Conservation (phyloP, 2,888 invertebrate species). For the Physocephala rufipes region DNA sequence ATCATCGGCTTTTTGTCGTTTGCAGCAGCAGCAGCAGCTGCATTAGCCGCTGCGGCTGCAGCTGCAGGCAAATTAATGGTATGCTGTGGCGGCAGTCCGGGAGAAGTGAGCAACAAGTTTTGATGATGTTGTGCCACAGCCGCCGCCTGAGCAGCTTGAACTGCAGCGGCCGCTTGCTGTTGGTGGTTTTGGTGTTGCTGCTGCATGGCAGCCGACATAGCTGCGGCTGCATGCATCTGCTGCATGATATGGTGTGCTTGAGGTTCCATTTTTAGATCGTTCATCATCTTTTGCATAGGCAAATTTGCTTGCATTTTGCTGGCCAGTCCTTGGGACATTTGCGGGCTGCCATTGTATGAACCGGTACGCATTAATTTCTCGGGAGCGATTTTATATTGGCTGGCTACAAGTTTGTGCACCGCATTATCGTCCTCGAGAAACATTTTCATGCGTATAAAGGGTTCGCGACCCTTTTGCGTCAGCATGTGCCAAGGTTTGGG, state of each 20-base stretch:
- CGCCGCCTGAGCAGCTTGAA: conserved; percentile 59
- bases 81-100: conserved; percentile 80
- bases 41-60: conserved; percentile 44
- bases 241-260: conserved; percentile 71
- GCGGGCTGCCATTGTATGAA: conserved; percentile 87
- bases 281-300: conserved; percentile 76
- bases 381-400: conserved; percentile 97
- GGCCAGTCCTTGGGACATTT: conserved; percentile 74
- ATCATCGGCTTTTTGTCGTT: conserved; percentile 70
- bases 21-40: conserved; percentile 19
- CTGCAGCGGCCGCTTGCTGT: conserved; percentile 66
- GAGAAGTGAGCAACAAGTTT: conserved; percentile 76
- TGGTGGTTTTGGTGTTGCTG: conserved; percentile 59
- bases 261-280: conserved; percentile 78
- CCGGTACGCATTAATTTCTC: conserved; percentile 97
- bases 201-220: conserved; percentile 65
- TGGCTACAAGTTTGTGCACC: conserved; percentile 93
- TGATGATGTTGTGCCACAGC: conserved; percentile 63
- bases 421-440: conserved; percentile 96
- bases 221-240: conserved; percentile 68
- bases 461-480: conserved; percentile 95
- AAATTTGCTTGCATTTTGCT: conserved; percentile 78
- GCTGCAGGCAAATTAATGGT: conserved; percentile 75
- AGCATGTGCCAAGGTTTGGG: conserved; percentile 99
- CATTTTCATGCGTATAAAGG: conserved; percentile 98